Conservation (phyloP, 2,888 invertebrate species). For the Ernsta delagoae region DNA sequence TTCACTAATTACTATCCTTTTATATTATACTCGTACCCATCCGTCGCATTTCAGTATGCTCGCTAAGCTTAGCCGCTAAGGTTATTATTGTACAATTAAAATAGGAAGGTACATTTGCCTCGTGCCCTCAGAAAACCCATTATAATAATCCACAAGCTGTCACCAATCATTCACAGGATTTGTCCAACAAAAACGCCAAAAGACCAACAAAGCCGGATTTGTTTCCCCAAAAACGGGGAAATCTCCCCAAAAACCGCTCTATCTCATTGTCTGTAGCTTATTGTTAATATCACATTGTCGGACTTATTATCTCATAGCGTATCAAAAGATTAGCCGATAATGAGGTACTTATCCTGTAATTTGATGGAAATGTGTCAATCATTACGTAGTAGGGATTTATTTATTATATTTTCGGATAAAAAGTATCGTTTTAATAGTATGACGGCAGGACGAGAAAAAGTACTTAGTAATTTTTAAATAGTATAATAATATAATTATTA, state of each 20-base stretch:
- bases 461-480: too few relatives aligned
- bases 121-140: background rate
- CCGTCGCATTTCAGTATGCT: too few relatives aligned
- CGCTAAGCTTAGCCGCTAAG: too few relatives aligned
- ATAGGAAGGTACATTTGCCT: background rate
- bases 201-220: constrained; percentile 27
- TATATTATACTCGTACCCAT: too few relatives aligned
- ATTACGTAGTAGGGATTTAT: constrained; percentile 29
- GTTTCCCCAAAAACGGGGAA: constrained; percentile 27
- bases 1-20: too few relatives aligned
- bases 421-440: background rate
- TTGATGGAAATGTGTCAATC: constrained; percentile 41
- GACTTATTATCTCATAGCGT: constrained; percentile 32
- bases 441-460: too few relatives aligned
- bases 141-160: constrained; percentile 18
- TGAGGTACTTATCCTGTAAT: constrained; percentile 39
- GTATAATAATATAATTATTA: too few relatives aligned
- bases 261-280: constrained; percentile 12
- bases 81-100: background rate
- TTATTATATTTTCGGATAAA: background rate
- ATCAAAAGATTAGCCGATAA: constrained; percentile 40
- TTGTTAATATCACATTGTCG: constrained; percentile 16
- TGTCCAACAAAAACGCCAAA: constrained; percentile 25
- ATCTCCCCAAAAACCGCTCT: constrained; percentile 26
- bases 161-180: constrained; percentile 28